phyloP scores from a whole-genome alignment of 2,113 vertebrate species.

The Centropristis striata region DNA sequence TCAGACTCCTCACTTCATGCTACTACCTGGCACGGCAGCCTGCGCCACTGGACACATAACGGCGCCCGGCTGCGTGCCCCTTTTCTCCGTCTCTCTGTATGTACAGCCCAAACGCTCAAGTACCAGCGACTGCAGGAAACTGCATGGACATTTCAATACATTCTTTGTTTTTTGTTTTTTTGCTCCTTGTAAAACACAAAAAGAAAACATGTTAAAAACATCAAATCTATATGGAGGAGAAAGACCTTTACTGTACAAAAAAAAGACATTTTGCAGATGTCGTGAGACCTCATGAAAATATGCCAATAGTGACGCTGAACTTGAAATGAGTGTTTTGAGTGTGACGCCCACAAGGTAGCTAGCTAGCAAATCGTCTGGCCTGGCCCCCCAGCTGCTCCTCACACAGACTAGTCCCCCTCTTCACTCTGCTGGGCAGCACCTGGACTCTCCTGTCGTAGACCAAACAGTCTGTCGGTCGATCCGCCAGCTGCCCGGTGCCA shows the following conservation, averaged over 20 bases:
- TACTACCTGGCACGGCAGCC: constrained; percentile 66
- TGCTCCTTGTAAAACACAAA: constrained; percentile 52
- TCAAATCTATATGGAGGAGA: constrained; percentile 58
- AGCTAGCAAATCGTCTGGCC: constrained; percentile 49
- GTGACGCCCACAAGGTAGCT: constrained; percentile 57
- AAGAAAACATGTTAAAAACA: constrained; percentile 53
- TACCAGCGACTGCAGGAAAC: constrained; percentile 77
- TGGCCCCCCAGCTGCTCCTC: constrained; percentile 45
- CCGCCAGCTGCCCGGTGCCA: constrained; percentile 22
- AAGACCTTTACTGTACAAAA: constrained; percentile 74
- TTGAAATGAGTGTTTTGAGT: constrained; percentile 68
- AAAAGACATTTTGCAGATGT: constrained; percentile 54
- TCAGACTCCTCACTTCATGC: constrained; percentile 43
- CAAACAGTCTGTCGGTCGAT: constrained; percentile 53
- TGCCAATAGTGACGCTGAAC: constrained; percentile 71
- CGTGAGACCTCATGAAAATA: constrained; percentile 68
- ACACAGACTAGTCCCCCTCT: constrained; percentile 40
- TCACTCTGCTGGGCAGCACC: constrained; percentile 40
- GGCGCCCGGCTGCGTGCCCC: constrained; percentile 31
- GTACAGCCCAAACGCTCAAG: constrained; percentile 53
- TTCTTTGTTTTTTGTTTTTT: constrained; percentile 20
- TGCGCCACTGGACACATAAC: constrained; percentile 44
- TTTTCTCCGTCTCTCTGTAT: constrained; percentile 48
- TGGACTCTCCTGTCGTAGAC: constrained; percentile 51
- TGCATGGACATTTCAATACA: constrained; percentile 65